Evolutionary conservation across 2,113 vertebrate species (phyloP).

Genomic region (Camelus bactrianus): DNA sequence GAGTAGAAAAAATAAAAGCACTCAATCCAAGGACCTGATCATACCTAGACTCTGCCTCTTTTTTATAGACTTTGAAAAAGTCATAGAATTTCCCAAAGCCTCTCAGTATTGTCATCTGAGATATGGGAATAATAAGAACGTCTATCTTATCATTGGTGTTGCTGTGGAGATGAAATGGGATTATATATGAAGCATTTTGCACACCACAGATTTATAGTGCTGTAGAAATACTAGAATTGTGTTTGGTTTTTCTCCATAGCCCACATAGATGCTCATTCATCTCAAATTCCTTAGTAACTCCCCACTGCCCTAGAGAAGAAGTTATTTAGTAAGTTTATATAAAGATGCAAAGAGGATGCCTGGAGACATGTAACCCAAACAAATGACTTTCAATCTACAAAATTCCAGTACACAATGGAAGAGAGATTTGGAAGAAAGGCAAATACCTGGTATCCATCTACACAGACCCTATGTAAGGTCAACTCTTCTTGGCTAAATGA

Average conservation of each 20-base stretch:
- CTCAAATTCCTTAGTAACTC: background rate
- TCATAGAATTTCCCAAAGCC: background rate
- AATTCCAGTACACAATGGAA: background rate
- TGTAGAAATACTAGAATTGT: background rate
- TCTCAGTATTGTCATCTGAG: background rate
- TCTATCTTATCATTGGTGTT: background rate
- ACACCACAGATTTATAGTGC: background rate
- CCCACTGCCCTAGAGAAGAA: background rate
- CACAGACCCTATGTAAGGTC: background rate
- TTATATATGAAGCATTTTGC: background rate
- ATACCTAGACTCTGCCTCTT: background rate
- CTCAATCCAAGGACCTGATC: background rate
- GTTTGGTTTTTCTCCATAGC: background rate
- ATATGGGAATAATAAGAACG: background rate
- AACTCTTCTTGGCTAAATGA: background rate
- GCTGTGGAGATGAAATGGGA: background rate
- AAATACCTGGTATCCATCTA: background rate
- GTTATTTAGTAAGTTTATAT: slow-evolving; percentile 2
- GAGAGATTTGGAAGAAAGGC: background rate
- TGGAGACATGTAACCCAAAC: background rate
- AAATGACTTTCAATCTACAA: background rate
- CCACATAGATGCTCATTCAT: background rate
- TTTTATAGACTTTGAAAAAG: background rate
- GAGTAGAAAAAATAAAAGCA: background rate
- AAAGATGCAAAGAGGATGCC: slow-evolving; percentile 50